These are phyloP conservation scores for Cactoblastis cactorum DNA, from an alignment of 2,888 invertebrate genomes.

Conservation along the genomic window DNA sequence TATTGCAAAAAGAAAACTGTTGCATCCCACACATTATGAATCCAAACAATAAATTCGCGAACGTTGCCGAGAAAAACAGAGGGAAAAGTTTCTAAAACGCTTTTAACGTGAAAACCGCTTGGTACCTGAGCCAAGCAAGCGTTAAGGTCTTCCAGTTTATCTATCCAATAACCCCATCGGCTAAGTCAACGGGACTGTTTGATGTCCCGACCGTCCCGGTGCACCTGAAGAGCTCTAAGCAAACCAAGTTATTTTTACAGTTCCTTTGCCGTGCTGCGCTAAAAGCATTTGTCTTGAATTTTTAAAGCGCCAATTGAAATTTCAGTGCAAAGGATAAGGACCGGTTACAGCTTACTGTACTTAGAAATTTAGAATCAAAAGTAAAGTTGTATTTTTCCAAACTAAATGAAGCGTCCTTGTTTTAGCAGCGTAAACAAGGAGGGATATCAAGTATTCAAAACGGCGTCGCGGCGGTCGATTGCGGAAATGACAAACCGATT, in stretches of 20 bases:
- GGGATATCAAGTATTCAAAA: conserved; percentile 59
- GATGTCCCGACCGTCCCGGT: conserved; percentile 43
- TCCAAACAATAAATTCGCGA: background rate
- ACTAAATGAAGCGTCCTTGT: background rate
- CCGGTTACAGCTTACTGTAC: conserved; percentile 21
- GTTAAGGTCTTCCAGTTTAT: conserved; percentile 39
- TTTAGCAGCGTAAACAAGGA: conserved; percentile 40
- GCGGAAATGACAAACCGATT: conserved; percentile 75
- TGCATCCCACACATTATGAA: background rate
- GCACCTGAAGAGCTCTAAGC: conserved; percentile 44
- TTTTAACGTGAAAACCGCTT: conserved; percentile 12
- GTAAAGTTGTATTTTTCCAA: background rate
- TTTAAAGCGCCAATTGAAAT: conserved; percentile 68
- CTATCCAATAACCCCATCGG: conserved; percentile 54
- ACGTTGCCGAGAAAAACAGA: background rate
- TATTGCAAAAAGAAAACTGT: background rate
- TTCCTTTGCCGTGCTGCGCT: conserved; percentile 44
- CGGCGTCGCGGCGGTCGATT: conserved; percentile 56
- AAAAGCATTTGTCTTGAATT: conserved; percentile 73
- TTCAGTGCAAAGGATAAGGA: conserved; percentile 39
- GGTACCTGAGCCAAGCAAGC: conserved; percentile 15
- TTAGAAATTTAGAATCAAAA: conserved; percentile 20
- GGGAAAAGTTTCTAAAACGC: conserved; percentile 5
- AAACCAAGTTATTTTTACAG: conserved; percentile 63
- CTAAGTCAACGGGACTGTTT: conserved; percentile 57